Conservation (phyloP, 2,113 vertebrate species). For the Fukomys damarensis region DNA sequence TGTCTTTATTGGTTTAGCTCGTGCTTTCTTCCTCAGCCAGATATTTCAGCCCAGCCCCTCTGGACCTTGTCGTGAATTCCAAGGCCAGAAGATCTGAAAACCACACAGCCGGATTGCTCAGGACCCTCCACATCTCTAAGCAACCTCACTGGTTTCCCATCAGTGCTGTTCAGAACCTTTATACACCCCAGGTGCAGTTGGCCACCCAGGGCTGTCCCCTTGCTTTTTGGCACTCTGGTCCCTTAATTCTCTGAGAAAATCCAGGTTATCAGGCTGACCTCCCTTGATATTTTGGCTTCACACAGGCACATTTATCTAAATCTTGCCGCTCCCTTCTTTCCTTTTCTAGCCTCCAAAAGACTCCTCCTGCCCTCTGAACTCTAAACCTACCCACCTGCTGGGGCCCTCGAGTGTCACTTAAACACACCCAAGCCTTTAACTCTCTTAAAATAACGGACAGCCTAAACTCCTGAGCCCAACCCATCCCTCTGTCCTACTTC, state of each 20-base stretch:
- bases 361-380: neutral
- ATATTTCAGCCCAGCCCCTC: neutral
- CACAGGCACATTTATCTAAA: neutral
- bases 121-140: neutral
- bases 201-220: no score
- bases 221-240: no score
- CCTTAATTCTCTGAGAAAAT: neutral
- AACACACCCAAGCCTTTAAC: neutral
- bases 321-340: no score
- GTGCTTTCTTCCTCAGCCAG: neutral
- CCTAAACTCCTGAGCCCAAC: neutral
- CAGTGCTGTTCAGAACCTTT: neutral
- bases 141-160: neutral
- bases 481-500: neutral
- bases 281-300: neutral
- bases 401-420: neutral
- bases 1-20: neutral
- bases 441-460: conserved; percentile 33
- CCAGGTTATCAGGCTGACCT: neutral
- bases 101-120: neutral
- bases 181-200: neutral
- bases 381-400: neutral
- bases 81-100: neutral
- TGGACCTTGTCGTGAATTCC: neutral
- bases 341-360: neutral